These are phyloP conservation scores for Brachycybe producta DNA, from an alignment of 2,888 invertebrate species.

Conservation along the genomic window DNA sequence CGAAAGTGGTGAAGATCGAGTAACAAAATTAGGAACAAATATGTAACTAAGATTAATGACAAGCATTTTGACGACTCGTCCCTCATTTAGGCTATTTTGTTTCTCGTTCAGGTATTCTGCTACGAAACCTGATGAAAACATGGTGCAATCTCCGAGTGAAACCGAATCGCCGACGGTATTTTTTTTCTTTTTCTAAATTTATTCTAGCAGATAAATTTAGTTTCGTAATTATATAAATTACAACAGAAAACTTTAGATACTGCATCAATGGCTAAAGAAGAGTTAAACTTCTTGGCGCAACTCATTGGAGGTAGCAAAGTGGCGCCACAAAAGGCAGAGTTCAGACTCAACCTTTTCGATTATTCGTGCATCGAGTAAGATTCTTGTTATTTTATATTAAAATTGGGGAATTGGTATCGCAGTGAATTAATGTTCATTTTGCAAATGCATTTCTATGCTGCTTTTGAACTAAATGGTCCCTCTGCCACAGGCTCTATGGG, in stretches of 20 bases:
- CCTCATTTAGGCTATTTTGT: neutral
- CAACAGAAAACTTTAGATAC: neutral
- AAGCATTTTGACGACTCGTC: no score
- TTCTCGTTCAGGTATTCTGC: neutral
- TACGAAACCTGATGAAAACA: neutral
- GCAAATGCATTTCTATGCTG: no score
- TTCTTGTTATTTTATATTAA: neutral
- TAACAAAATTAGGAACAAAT: slow-evolving; percentile 13
- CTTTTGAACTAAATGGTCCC: no score
- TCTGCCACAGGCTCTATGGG: no score
- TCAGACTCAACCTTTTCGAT: slow-evolving; percentile 14
- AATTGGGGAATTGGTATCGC: neutral
- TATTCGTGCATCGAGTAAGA: neutral
- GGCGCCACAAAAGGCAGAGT: slow-evolving; percentile 10
- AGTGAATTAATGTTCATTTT: neutral
- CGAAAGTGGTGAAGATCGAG: slow-evolving; percentile 4
- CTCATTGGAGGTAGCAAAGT: slow-evolving; percentile 12
- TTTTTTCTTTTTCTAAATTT: no score
- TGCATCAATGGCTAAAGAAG: slow-evolving; percentile 13
- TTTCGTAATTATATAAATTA: no score
- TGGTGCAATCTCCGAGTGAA: no score
- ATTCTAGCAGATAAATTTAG: no score
- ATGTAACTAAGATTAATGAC: slow-evolving; percentile 4
- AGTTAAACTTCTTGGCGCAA: slow-evolving; percentile 17
- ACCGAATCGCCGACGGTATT: no score